Evolutionary conservation across 2,888 invertebrate genomes (phyloP).

Genomic region (Epicampocera succincta): DNA sequence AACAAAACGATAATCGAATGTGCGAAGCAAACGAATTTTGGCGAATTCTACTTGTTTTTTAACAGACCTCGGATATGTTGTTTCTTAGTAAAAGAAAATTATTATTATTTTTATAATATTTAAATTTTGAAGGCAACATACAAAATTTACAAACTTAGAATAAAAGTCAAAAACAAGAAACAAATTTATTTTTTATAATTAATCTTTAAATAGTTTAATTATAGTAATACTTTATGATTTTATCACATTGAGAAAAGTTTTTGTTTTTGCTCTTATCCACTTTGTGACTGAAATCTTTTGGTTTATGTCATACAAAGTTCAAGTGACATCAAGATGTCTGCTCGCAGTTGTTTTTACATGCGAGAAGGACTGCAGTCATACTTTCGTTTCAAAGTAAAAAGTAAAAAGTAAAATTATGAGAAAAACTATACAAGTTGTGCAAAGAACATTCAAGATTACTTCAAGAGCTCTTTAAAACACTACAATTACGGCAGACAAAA

Average conservation of each 20-base stretch:
- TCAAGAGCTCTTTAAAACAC: constrained; percentile 20
- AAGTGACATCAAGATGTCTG: constrained; percentile 54
- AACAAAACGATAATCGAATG: too few species aligned
- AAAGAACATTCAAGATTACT: constrained; percentile 38
- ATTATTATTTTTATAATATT: too few species aligned
- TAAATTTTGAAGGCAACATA: too few species aligned
- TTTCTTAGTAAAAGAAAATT: too few species aligned
- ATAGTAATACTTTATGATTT: background rate
- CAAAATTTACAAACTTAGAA: too few species aligned
- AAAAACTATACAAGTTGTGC: background rate
- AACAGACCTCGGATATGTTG: too few species aligned
- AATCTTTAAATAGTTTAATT: background rate
- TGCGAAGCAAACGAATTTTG: too few species aligned
- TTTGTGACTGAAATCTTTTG: background rate
- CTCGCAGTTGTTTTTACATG: constrained; percentile 18
- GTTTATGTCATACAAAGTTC: constrained; percentile 53
- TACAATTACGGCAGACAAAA: constrained; percentile 39
- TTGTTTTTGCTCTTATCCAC: constrained; percentile 2
- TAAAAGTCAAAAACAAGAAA: too few species aligned
- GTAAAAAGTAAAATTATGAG: constrained; percentile 14
- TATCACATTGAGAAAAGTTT: constrained; percentile 11
- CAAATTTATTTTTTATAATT: too few species aligned
- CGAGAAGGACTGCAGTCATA: constrained; percentile 49
- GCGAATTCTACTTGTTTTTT: too few species aligned
- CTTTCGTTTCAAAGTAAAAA: constrained; percentile 9